Base-by-base conservation (phyloP, 2,113 vertebrate genomes). In the Ifrita kowaldi region DNA sequence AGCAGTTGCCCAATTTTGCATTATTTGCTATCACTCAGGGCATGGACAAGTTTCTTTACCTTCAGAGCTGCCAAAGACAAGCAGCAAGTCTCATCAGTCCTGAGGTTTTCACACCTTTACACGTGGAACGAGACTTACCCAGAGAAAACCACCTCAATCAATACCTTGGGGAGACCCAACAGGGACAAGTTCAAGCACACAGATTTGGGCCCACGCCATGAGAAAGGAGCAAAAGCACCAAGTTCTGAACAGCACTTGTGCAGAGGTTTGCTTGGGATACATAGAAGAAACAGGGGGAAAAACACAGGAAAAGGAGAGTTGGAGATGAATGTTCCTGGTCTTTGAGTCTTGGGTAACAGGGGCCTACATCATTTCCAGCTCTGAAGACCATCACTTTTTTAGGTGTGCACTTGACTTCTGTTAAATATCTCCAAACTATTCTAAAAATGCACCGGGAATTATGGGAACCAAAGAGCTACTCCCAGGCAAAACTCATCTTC, bases 71-170 rank as follows among this genome's bases (percentile, higher is more conserved):
- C 41, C 53, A 18, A 47, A 42, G 33, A 52, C 33, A 52, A 77
- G 19, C 28, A 33, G 3, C 52, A 37, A 24, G 10, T 16, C 33
- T 55, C 69, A 26, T 57, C 64, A 26, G 4, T 8, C 39, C 13
- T 39, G 37, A 84, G 47, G 26, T 57, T 82, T 79, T 55, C 60
- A 57, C n/a, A 70, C 3, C 52, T 49, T 57, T n/a, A 16, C 16
- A 33, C 0, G 1, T n/a, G 55, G 74, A 67, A 42, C 0, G 8
- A 42, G 32, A 50, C 10, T 64, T 24, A 33, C 9, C 41, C 37
- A 80, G 55, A 74, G 68, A 33, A 77, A 90, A 52, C 3, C 5
- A 18, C 16, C n/a, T 77, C 0, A 0, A 14, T 19, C 11, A 17
- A 32, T 32, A 16, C 26, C 53, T 37, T 17, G 1, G 1, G 59